Percentiles rank a stretch among this genome's conserved stretches.
These are phyloP conservation scores for Drepanosiphum platanoidis DNA, from an alignment of 2,888 invertebrate species.

Conservation along the genomic window DNA sequence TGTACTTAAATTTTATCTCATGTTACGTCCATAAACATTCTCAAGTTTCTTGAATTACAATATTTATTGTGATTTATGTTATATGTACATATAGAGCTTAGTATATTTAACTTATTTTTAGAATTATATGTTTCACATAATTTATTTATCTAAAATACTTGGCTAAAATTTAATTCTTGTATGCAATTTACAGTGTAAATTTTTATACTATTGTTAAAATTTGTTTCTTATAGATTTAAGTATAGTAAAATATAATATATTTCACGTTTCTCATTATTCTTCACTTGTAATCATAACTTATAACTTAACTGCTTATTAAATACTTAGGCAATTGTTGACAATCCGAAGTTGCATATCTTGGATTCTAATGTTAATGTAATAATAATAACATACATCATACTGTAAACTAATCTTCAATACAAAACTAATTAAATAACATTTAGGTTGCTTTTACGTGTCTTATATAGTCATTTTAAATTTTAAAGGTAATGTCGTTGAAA, in stretches of 20 bases:
- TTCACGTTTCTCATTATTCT: slow-evolving; percentile 47
- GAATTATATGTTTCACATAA: slow-evolving; percentile 36
- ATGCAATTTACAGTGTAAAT: slow-evolving; percentile 53
- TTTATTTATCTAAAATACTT: slow-evolving; percentile 55
- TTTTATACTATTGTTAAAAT: slow-evolving; percentile 58
- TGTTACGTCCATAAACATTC: slow-evolving; percentile 32
- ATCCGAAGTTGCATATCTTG: slow-evolving; percentile 60
- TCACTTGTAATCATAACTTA: slow-evolving; percentile 55
- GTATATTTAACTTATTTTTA: slow-evolving; percentile 56
- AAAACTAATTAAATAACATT: slow-evolving; percentile 19
- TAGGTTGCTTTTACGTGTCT: slow-evolving; percentile 50
- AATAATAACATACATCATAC: slow-evolving; percentile 5
- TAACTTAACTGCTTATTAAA: slow-evolving; percentile 42
- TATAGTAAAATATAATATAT: slow-evolving; percentile 27
- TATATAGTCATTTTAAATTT: slow-evolving; percentile 21
- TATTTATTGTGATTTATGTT: slow-evolving; percentile 54
- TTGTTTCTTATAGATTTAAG: slow-evolving; percentile 57
- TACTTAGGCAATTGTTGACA: slow-evolving; percentile 60
- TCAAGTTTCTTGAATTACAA: slow-evolving; percentile 58
- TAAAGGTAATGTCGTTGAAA: slow-evolving; percentile 34
- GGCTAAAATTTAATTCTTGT: slow-evolving; percentile 48
- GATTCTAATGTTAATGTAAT: slow-evolving; percentile 42
- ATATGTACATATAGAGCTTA: slow-evolving; percentile 53
- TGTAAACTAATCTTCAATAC: slow-evolving; percentile 42
- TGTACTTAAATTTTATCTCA: slow-evolving; percentile 35